These are phyloP conservation scores for Petromus typicus DNA, from an alignment of 2,113 vertebrate genomes.

Conservation along the genomic window DNA sequence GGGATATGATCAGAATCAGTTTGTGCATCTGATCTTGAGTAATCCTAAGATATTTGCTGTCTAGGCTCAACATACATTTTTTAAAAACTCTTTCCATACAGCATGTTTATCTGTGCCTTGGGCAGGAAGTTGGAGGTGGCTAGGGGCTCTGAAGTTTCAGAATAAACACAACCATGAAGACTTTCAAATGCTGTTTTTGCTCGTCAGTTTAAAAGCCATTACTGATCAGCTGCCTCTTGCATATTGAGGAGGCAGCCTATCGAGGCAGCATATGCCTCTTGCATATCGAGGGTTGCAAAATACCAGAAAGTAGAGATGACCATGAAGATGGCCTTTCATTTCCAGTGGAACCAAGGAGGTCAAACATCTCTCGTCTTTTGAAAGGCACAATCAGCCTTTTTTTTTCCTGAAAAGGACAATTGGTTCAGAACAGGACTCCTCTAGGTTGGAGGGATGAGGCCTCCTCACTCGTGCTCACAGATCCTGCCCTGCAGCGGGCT, in stretches of 20 bases:
- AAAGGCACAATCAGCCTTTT: slow-evolving; percentile 65
- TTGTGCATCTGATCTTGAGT: slow-evolving; percentile 58
- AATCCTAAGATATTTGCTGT: slow-evolving; percentile 56
- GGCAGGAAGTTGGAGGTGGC: neutral
- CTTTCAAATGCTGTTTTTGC: slow-evolving; percentile 81
- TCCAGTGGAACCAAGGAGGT: slow-evolving; percentile 67
- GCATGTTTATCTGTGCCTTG: slow-evolving; percentile 41
- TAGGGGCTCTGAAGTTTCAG: slow-evolving; percentile 50
- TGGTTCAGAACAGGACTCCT: neutral
- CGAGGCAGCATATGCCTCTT: too few species aligned
- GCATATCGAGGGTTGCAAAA: slow-evolving; percentile 65
- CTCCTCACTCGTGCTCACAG: slow-evolving; percentile 14
- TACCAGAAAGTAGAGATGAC: slow-evolving; percentile 81
- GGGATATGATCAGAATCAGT: slow-evolving; percentile 54
- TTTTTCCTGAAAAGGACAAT: slow-evolving; percentile 58
- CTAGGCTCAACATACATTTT: slow-evolving; percentile 58
- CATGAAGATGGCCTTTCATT: slow-evolving; percentile 72
- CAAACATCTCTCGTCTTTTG: slow-evolving; percentile 70
- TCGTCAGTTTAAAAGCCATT: slow-evolving; percentile 84
- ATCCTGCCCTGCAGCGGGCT: slow-evolving; percentile 70
- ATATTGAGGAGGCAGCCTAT: too few species aligned
- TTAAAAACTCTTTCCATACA: slow-evolving; percentile 74
- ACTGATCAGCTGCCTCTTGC: slow-evolving; percentile 79
- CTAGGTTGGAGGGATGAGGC: neutral
- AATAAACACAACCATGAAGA: slow-evolving; percentile 73